phyloP scores from a whole-genome alignment of 2,113 vertebrate species.

The Burhinus oedicnemus region DNA sequence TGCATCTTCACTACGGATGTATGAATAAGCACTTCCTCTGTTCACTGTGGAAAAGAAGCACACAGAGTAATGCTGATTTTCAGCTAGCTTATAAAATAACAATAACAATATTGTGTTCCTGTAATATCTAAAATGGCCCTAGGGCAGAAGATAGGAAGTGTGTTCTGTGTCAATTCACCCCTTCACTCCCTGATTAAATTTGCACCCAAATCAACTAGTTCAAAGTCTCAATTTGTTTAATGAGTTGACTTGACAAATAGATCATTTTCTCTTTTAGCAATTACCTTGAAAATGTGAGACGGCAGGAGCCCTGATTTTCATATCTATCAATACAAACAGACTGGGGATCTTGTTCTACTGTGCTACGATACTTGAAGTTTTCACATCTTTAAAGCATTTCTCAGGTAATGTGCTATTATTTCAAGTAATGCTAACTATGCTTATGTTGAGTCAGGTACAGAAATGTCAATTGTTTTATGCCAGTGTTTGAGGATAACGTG shows the following conservation, averaged over 20 bases:
- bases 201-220: slow-evolving; percentile 22
- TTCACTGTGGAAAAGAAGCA: not conserved
- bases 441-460: not conserved
- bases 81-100: not conserved
- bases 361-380: not conserved
- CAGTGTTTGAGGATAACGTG: not conserved
- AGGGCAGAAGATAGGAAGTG: not conserved
- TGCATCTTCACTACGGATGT: not conserved
- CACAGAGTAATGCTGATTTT: not conserved
- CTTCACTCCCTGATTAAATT: slow-evolving; percentile 23
- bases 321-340: not conserved
- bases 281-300: not conserved
- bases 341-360: not conserved
- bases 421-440: not conserved
- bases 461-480: not conserved
- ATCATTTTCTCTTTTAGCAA: not conserved
- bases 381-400: not conserved
- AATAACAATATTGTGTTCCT: not conserved
- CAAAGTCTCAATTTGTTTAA: slow-evolving; percentile 43
- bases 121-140: not conserved
- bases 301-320: not conserved
- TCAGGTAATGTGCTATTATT: not conserved
- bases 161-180: slow-evolving; percentile 6
- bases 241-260: slow-evolving; percentile 11
- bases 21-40: not conserved